Evolutionary conservation across 2,113 vertebrate genomes (phyloP).

Genomic region (Hoplias malabaricus): DNA sequence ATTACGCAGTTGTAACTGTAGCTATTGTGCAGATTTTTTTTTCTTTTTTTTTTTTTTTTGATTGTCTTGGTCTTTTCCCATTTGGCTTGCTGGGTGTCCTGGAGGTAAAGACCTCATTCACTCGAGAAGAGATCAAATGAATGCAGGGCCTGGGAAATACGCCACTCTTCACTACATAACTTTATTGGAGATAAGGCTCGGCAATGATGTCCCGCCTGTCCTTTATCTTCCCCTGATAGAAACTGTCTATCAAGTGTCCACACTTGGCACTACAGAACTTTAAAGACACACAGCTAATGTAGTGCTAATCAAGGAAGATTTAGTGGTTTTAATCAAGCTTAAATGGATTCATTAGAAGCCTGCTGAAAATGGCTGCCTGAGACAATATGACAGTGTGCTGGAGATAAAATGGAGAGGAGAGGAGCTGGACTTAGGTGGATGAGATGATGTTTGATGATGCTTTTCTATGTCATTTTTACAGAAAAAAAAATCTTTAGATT

Average conservation of each 20-base stretch:
- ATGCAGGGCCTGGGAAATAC: conserved; percentile 12
- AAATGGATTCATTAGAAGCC: conserved; percentile 45
- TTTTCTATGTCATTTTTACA: too few species aligned
- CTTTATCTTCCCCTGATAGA: conserved; percentile 39
- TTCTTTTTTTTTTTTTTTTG: background rate
- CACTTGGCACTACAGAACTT: conserved; percentile 41
- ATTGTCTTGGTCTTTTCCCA: conserved; percentile 11
- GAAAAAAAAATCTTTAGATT: too few species aligned
- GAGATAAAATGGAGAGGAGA: background rate
- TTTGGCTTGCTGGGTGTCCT: background rate
- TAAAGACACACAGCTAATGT: conserved; percentile 43
- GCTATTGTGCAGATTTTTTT: background rate
- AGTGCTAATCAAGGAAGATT: conserved; percentile 31
- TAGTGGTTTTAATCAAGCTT: conserved; percentile 50
- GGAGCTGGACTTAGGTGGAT: background rate
- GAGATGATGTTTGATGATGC: background rate
- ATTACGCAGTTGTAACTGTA: conserved; percentile 2
- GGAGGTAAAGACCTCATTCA: conserved; percentile 4
- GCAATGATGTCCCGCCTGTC: conserved; percentile 1
- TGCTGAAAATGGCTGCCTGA: conserved; percentile 25
- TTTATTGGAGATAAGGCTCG: conserved; percentile 11
- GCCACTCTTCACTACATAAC: conserved; percentile 21
- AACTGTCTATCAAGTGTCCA: conserved; percentile 29
- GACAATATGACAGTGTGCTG: conserved; percentile 11
- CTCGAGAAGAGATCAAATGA: conserved; percentile 29